Percentiles rank a stretch among this genome's conserved stretches.
phyloP scores from a whole-genome alignment of 2,888 invertebrate species.

The Rapana venosa region DNA sequence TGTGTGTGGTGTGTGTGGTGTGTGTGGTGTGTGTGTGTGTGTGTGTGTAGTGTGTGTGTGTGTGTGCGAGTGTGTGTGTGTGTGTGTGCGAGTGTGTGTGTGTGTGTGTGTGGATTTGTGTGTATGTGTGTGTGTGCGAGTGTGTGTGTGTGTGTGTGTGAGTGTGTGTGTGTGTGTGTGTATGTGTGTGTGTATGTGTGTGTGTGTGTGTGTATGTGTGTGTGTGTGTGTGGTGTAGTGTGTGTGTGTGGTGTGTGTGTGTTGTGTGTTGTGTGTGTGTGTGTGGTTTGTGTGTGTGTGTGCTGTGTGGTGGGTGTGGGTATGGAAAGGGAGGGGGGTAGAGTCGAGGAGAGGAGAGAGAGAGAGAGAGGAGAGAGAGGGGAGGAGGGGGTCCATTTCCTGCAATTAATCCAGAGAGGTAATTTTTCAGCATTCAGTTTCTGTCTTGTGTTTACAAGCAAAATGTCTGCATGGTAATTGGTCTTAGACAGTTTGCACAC shows the following conservation, averaged over 20 bases:
- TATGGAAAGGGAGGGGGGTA: background rate
- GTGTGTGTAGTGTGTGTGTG: background rate
- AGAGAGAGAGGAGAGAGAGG: too few relatives aligned
- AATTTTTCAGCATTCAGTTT: too few relatives aligned
- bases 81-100: background rate
- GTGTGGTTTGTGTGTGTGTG: background rate
- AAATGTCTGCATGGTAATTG: background rate
- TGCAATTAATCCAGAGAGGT: too few relatives aligned
- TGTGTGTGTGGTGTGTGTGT: background rate
- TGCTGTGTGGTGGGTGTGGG: background rate
- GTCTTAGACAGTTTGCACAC: background rate
- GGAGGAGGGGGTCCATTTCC: too few relatives aligned
- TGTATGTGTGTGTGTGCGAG: constrained; percentile 6
- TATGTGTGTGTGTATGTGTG: background rate
- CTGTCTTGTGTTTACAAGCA: too few relatives aligned
- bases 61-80: too few relatives aligned
- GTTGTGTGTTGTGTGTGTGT: background rate
- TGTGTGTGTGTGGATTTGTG: constrained; percentile 14
- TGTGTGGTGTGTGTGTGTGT: too few relatives aligned
- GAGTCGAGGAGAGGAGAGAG: too few relatives aligned
- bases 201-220: background rate
- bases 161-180: background rate
- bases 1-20: background rate
- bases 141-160: constrained; percentile 19
- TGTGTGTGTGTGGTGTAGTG: background rate